Evolutionary conservation across 2,113 vertebrate species (phyloP).

Genomic region (Leucoraja erinaceus): DNA sequence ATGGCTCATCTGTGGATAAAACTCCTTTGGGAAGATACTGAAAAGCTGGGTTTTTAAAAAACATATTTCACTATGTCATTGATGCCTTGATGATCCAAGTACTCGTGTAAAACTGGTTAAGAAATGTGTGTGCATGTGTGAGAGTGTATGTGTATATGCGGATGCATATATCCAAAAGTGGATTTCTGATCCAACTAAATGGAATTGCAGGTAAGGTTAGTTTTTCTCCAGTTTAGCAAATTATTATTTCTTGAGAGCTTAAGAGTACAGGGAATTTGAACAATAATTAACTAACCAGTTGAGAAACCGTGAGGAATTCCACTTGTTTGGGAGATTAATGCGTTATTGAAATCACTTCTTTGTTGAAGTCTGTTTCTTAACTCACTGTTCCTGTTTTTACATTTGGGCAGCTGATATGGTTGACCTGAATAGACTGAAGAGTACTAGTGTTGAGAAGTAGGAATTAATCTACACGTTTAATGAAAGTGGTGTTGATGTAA

Average conservation of each 20-base stretch:
- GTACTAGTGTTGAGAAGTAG: neutral
- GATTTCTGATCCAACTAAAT: neutral
- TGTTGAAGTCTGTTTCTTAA: neutral
- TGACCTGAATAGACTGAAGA: neutral
- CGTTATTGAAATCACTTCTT: neutral
- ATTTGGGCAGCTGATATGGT: neutral
- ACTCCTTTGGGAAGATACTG: neutral
- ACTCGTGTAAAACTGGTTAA: neutral
- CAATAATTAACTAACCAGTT: neutral
- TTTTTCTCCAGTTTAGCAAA: neutral
- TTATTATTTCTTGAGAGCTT: neutral
- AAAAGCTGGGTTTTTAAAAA: neutral
- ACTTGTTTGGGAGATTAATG: neutral
- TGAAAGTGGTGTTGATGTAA: neutral
- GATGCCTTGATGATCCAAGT: neutral
- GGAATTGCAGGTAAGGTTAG: slow-evolving; percentile 1
- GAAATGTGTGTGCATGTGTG: neutral
- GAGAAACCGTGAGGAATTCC: neutral
- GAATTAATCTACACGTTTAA: neutral
- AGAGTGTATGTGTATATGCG: neutral
- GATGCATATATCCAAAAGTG: neutral
- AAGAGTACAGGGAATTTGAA: neutral
- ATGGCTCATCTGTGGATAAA: neutral
- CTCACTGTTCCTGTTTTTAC: neutral
- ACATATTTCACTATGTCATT: neutral